Base-by-base conservation (phyloP, 2,113 vertebrate species). In the Spheniscus mendiculus region DNA sequence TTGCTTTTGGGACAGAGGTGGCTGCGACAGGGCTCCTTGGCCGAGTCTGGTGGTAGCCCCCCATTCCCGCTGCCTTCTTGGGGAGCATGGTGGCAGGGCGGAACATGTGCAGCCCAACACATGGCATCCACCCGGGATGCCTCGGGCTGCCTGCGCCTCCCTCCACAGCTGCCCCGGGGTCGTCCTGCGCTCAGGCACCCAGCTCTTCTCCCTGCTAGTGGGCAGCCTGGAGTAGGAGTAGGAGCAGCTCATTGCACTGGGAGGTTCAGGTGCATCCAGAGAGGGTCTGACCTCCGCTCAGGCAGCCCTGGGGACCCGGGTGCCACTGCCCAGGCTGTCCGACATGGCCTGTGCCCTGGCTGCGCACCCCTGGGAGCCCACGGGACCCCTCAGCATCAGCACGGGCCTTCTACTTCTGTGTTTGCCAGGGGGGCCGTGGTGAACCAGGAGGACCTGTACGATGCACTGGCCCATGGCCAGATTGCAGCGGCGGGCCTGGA, bases 401-500 rank as follows among this genome's bases (percentile, higher is more conserved):
- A 0, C 3, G 1, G 23, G 22, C 29, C 30, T 66, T 66, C 38
- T 49, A 13, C 30, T 18, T 72, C 21, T 53, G 0, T 5, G 0
- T 38, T 58, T 67, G 34, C 49, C 94, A 99, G 99, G 96, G 99
- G 99, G 4, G 98, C 99, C 0, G 99, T 99, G 82, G 99, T 99
- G 71, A 99, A 99, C 97, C 99, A 99, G 98, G 98, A 99, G 2
- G 99, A 99, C 92, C 96, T 99, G 71, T 99, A 99, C 11, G 53
- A 99, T 7, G 99, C 99, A 0, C 94, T 99, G 95, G 96, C 97
- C 80, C 98, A 92, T 0, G 99, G 99, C 8, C 98, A 98, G 97
- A 99, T 99, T 1, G 99, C 99, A 38, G 99, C 97, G 2, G 99
- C 99, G 0, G 99, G 99, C 23, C 96, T 99, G 87, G 99, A 99